Evolutionary conservation across 2,888 invertebrate species (phyloP).

Genomic region (Bugulina stolonifera): DNA sequence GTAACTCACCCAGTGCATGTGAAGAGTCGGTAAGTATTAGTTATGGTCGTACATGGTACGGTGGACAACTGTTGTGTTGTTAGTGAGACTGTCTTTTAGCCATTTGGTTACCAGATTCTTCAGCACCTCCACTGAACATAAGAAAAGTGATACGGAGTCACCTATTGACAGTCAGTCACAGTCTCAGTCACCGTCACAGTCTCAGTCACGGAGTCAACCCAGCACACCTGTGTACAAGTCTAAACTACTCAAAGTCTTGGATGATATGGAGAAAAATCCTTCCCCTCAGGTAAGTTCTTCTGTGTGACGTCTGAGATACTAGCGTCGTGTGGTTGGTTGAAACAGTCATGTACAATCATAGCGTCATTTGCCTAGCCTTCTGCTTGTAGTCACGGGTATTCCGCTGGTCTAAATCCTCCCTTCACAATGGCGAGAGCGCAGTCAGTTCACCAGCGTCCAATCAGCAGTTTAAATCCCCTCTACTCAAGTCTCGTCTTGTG

Average conservation of each 20-base stretch:
- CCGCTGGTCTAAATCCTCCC: constrained; percentile 21
- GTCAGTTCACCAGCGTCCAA: neutral
- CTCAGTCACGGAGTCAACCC: neutral
- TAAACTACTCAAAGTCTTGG: neutral
- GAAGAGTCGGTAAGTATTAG: neutral
- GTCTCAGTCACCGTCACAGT: neutral
- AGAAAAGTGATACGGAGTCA: no score
- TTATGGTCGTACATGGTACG: neutral
- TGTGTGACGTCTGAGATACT: neutral
- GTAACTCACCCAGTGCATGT: neutral
- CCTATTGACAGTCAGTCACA: neutral
- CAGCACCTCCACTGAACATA: neutral
- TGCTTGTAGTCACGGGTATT: constrained; percentile 3
- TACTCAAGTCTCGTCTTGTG: neutral
- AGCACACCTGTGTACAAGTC: neutral
- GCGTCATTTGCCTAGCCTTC: neutral
- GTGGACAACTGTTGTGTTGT: neutral
- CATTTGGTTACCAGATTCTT: neutral
- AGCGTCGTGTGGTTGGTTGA: no score
- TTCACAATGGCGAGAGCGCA: neutral
- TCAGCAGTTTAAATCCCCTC: constrained; percentile 20
- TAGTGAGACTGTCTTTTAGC: neutral
- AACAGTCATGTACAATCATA: neutral
- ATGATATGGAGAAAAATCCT: neutral
- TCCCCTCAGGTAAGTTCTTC: neutral